Evolutionary conservation across 64 coral and sea anemone genomes (phyloP).

Genomic region (Montipora foliosa): DNA sequence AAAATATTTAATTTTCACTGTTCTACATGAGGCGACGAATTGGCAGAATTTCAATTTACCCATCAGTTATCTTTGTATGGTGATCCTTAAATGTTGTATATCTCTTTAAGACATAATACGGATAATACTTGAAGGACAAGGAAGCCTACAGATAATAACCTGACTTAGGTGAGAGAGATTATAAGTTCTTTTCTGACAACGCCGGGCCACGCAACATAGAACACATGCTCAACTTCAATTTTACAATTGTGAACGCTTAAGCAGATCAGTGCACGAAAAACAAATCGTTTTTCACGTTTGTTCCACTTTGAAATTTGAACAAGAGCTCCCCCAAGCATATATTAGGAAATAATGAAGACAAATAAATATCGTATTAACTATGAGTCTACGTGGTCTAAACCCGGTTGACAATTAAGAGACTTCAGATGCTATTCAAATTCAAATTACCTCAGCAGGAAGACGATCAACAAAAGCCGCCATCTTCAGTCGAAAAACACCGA

Average conservation of each 20-base stretch:
- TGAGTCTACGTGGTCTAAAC: not conserved
- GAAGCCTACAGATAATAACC: not conserved
- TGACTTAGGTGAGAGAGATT: no score
- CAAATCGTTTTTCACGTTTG: no score
- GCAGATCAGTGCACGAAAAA: no score
- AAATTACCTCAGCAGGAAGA: not conserved
- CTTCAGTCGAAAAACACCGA: not conserved
- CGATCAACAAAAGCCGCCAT: not conserved
- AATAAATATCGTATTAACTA: not conserved
- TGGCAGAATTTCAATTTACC: not conserved
- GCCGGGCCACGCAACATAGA: no score
- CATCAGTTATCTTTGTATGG: not conserved
- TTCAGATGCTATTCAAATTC: conserved; percentile 38
- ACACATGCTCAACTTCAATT: no score
- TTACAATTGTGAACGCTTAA: no score
- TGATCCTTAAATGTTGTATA: not conserved
- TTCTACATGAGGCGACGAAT: not conserved
- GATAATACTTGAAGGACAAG: not conserved
- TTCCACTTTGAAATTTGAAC: not conserved
- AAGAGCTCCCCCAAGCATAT: not conserved
- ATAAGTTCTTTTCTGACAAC: not conserved
- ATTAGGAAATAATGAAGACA: not conserved
- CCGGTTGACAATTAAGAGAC: not conserved
- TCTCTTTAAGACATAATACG: not conserved
- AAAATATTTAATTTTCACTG: not conserved